Evolutionary conservation across 1,140 invertebrate species (phyloP).

Genomic region (Caerostris extrusa): DNA sequence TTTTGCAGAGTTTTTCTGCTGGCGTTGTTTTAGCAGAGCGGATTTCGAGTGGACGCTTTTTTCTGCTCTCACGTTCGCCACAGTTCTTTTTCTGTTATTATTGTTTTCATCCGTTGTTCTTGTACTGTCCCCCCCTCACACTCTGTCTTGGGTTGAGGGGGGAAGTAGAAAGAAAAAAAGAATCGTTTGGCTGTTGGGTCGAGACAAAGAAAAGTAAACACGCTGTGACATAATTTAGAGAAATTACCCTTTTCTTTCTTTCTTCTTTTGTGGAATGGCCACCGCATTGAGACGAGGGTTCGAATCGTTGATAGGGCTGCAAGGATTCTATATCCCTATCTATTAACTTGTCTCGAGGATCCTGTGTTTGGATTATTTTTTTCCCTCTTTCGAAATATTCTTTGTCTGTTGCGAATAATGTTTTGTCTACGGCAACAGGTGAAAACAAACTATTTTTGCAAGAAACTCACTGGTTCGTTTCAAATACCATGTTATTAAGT

Average conservation of each 20-base stretch:
- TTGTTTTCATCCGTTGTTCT: background rate
- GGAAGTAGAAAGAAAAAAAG: background rate
- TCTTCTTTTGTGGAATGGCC: too few species aligned
- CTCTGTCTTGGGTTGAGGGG: background rate
- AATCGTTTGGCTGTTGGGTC: background rate
- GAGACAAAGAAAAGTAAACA: background rate
- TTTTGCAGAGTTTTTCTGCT: background rate
- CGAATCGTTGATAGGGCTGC: background rate
- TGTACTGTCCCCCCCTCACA: background rate
- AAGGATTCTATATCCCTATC: background rate
- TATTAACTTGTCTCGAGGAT: background rate
- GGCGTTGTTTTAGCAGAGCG: slow-evolving; percentile 33
- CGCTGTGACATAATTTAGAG: slow-evolving; percentile 34
- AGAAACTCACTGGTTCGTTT: too few species aligned
- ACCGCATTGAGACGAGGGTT: background rate
- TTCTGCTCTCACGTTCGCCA: background rate
- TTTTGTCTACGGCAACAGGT: background rate
- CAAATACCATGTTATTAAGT: too few species aligned
- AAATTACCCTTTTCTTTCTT: background rate
- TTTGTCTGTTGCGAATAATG: background rate
- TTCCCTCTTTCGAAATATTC: background rate
- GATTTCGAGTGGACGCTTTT: slow-evolving; percentile 36
- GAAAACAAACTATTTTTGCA: too few species aligned
- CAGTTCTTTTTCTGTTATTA: background rate
- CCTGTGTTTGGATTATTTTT: background rate